Evolutionary conservation across 35 echinoderm and acorn worm genomes (phyloP).

Genomic region (Lytechinus variegatus): DNA sequence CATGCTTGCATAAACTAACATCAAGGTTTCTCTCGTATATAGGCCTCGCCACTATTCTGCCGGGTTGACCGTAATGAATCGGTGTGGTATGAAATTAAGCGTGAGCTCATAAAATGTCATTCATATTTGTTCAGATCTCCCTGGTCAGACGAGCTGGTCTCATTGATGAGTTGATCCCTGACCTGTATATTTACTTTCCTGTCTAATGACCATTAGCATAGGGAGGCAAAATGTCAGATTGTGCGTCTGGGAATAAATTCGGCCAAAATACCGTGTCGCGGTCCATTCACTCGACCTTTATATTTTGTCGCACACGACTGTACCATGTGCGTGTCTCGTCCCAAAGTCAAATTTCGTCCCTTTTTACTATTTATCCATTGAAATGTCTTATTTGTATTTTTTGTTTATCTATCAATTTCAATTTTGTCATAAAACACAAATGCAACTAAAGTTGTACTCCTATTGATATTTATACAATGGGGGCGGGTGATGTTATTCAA

Average conservation of each 20-base stretch:
- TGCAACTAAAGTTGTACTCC: too few species aligned
- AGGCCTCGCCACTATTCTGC: background rate
- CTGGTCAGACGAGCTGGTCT: background rate
- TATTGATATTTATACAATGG: too few species aligned
- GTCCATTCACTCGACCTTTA: background rate
- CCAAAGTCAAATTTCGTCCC: too few species aligned
- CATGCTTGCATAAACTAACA: too few species aligned
- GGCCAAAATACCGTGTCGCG: background rate
- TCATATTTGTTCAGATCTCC: conserved; percentile 13
- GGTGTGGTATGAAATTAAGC: background rate
- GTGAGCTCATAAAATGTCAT: background rate
- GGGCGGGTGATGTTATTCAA: too few species aligned
- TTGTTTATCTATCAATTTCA: too few species aligned
- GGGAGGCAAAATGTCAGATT: background rate
- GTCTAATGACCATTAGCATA: background rate
- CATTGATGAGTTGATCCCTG: background rate
- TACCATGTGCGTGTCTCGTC: too few species aligned
- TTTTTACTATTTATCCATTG: too few species aligned
- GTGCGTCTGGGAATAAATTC: background rate
- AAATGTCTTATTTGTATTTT: too few species aligned
- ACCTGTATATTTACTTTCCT: background rate
- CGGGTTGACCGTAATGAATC: background rate
- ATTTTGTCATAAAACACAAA: too few species aligned
- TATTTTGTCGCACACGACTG: background rate
- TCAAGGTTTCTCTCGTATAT: too few species aligned